Base-by-base conservation (phyloP, 2,888 invertebrate genomes). In the Gonocerus acuteangulatus region DNA sequence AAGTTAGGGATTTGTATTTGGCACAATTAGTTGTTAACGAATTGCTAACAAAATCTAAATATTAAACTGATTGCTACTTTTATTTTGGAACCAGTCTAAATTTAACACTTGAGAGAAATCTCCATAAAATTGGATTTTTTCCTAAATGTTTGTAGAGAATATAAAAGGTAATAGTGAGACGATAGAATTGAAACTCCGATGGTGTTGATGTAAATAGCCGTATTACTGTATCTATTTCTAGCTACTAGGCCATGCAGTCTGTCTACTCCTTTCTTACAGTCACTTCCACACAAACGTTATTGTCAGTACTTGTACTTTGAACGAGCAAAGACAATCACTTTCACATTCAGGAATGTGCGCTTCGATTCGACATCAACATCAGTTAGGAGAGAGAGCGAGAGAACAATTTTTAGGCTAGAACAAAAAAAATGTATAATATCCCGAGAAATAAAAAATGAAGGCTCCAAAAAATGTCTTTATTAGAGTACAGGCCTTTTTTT, bases 131-230 rank as follows among this genome's bases (percentile, higher is more conserved):
- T n/a, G n/a, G n/a, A n/a, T n/a, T n/a, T n/a, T n/a, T n/a, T n/a
- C n/a, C n/a, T n/a, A n/a, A n/a, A n/a, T n/a, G n/a, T n/a, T n/a
- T n/a, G n/a, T n/a, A n/a, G n/a, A n/a, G n/a, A n/a, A n/a, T n/a
- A n/a, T n/a, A n/a, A n/a, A n/a, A n/a, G n/a, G n/a, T n/a, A n/a
- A n/a, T n/a, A n/a, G n/a, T n/a, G n/a, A n/a, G 39, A 54, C 42
- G 11, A 54, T 13, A 54, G 42, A 11, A 18, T 42, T 19, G 54
- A 54, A 54, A 54, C 54, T 42, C 54, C 54, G 23, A 54, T 54
- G 34, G 54, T 54, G 54, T 54, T 54, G 21, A 54, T 54, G 4
- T 39, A 54, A 54, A 42, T 42, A 54, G 54, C 54, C 42, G 42
- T 23, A 54, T 15, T 16, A 22, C 15, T 54, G n/a, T n/a, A n/a